A percentile compares a stretch with the other conserved stretches of the same genome.
phyloP scores from a whole-genome alignment of 2,888 invertebrate genomes.

The Eristalis intricaria region DNA sequence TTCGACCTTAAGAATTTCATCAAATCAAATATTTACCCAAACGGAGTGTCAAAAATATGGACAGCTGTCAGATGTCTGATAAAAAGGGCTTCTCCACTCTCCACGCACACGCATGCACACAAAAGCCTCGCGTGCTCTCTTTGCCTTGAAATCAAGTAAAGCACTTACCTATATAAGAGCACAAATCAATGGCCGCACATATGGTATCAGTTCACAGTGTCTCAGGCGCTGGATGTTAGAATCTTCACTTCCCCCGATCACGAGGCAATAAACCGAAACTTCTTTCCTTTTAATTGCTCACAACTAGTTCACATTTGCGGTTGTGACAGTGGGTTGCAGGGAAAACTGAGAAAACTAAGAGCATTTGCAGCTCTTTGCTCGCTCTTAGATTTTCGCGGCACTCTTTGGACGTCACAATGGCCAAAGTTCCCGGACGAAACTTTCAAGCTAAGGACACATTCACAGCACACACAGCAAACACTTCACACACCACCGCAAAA shows the following conservation, averaged over 20 bases:
- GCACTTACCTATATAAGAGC: background rate
- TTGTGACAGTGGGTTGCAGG: background rate
- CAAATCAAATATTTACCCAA: background rate
- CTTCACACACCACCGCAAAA: conserved; percentile 38
- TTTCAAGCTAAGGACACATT: conserved; percentile 37
- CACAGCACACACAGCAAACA: conserved; percentile 41
- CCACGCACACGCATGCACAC: conserved; percentile 2
- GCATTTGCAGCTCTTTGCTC: conserved; percentile 1
- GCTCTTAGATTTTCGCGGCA: background rate
- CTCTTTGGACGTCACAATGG: background rate
- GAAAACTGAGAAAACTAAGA: conserved; percentile 33
- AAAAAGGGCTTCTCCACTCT: background rate
- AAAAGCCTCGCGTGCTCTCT: background rate
- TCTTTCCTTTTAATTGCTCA: background rate
- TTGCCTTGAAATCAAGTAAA: background rate
- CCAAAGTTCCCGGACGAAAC: conserved; percentile 27
- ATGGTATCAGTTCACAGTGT: background rate
- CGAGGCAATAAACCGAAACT: background rate
- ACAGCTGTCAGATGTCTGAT: conserved; percentile 18
- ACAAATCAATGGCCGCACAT: background rate
- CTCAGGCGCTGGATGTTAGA: background rate
- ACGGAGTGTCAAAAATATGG: background rate
- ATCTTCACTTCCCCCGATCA: background rate
- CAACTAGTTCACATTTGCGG: background rate
- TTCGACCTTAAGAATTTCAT: background rate